Base-by-base conservation (phyloP, 2,888 invertebrate genomes). In the Nephrotoma flavescens region DNA sequence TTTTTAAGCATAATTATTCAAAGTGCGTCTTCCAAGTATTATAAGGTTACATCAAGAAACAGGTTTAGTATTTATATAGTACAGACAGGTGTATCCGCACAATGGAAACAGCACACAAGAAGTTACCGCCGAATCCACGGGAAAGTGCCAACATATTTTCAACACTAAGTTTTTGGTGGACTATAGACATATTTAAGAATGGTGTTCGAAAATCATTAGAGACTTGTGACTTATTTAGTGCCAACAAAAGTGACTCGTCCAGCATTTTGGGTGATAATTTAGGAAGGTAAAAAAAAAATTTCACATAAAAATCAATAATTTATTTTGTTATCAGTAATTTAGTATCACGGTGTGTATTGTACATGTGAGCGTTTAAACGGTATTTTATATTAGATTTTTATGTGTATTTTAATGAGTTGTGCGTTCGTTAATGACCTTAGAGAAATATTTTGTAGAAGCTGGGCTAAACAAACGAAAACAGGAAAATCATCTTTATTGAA, bases 121-220 rank as follows among this genome's bases (percentile, higher is more conserved):
- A 87, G 85, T 86, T 88, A 19, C 86, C 87, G 83, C 86, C 87
- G 7, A 92, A 93, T 90, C 93, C 93, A 1, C 89, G 92, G 52
- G 92, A 92, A 86, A 90, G 89, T 52, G 92, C 93, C n/a, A 92
- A 91, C 88, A 86, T 91, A 0, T 42, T 93, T 11, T 93, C 93
- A 4, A 89, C 91, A 9, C 88, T 93, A 45, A 89, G 92, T 41
- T 93, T 92, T 90, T 92, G 93, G 90, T 94, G 94, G 94, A 91
- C 93, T 0, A 89, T 92, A 88, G 91, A 90, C 11, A 88, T 93
- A 44, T 93, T 94, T 89, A 91, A 91, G 88, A 91, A 91, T 87
- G 93, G 93, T 1, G 91, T 91, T 87, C 91, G 89, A 44, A 92
- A 92, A 87, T 90, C 92, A 86, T 89, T 94, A 86, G 92, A 91